A percentile compares a stretch with the other conserved stretches of the same genome.
phyloP scores from a whole-genome alignment of 1,140 invertebrate genomes.

The Drosophila ironensis region DNA sequence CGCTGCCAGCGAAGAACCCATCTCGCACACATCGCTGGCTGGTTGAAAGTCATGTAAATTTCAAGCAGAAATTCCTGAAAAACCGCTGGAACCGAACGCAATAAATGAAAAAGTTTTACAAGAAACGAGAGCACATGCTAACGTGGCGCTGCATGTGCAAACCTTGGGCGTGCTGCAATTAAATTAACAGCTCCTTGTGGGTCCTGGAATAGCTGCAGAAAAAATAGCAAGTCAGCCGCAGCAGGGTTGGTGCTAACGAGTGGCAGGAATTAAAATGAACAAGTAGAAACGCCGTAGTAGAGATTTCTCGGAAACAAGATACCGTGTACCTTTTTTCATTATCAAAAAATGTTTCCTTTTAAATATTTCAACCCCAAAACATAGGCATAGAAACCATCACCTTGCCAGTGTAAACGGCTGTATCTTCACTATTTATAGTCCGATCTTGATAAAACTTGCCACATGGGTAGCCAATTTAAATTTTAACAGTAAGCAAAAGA shows the following conservation, averaged over 20 bases:
- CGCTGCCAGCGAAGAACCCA: not conserved
- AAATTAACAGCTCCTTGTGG: conserved; percentile 52
- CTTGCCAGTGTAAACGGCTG: too few relatives aligned
- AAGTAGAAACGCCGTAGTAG: too few relatives aligned
- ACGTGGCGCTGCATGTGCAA: not conserved
- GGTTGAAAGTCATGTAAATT: conserved; percentile 28
- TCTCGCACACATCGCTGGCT: not conserved
- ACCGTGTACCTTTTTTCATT: too few relatives aligned
- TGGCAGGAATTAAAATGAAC: too few relatives aligned
- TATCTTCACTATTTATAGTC: too few relatives aligned
- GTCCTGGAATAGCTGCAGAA: not conserved
- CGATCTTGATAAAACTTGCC: too few relatives aligned
- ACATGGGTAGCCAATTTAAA: too few relatives aligned
- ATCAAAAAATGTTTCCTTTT: too few relatives aligned
- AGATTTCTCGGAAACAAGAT: too few relatives aligned
- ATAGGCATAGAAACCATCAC: too few relatives aligned
- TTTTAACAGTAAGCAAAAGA: too few relatives aligned
- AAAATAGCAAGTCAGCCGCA: conserved; percentile 10
- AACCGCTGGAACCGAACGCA: not conserved
- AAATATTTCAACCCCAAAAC: too few relatives aligned
- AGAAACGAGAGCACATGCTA: not conserved
- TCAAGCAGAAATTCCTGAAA: conserved; percentile 14
- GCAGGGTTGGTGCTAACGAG: not conserved
- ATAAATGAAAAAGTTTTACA: conserved; percentile 9
- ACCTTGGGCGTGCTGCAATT: conserved; percentile 43